Percentiles rank a stretch among this genome's conserved stretches.
Conservation (phyloP, 2,113 vertebrate species). For the Prochilodus magdalenae region DNA sequence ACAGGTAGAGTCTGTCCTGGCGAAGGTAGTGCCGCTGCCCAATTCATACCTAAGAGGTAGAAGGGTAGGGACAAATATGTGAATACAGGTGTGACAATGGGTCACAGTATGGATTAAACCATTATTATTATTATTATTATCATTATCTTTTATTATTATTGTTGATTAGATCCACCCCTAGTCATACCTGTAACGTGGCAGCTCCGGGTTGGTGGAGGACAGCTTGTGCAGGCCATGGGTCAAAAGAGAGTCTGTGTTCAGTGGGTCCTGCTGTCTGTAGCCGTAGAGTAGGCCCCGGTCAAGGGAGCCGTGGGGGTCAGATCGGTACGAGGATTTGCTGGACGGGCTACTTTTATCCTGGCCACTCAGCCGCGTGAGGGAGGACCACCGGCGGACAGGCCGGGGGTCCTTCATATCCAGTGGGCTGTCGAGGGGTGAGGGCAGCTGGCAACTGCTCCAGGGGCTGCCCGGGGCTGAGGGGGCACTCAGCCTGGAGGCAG, state of each 20-base stretch:
- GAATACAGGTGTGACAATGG: too few species aligned
- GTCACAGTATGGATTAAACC: too few species aligned
- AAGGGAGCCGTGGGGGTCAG: slow-evolving; percentile 73
- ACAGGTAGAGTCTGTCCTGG: slow-evolving; percentile 72
- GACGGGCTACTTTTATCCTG: slow-evolving; percentile 68
- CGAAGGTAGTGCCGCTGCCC: slow-evolving; percentile 50
- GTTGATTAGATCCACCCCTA: background rate
- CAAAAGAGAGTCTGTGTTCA: slow-evolving; percentile 77
- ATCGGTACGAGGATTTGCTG: slow-evolving; percentile 50
- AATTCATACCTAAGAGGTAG: slow-evolving; percentile 56
- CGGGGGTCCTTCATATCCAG: slow-evolving; percentile 87
- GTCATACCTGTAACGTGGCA: background rate
- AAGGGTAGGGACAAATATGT: background rate
- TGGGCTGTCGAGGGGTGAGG: slow-evolving; percentile 68
- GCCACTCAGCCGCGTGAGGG: slow-evolving; percentile 82
- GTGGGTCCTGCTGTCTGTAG: slow-evolving; percentile 73
- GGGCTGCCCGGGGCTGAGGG: slow-evolving; percentile 51
- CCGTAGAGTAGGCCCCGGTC: slow-evolving; percentile 74
- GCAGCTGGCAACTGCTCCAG: slow-evolving; percentile 78
- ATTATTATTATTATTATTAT: too few species aligned
- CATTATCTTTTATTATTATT: too few species aligned
- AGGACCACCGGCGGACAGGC: slow-evolving; percentile 92
- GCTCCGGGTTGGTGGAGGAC: slow-evolving; percentile 62
- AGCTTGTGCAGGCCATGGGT: slow-evolving; percentile 73
- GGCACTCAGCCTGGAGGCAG: slow-evolving; percentile 72